phyloP scores from a whole-genome alignment of 2,113 vertebrate genomes.

The Chaetorhynchus papuensis region DNA sequence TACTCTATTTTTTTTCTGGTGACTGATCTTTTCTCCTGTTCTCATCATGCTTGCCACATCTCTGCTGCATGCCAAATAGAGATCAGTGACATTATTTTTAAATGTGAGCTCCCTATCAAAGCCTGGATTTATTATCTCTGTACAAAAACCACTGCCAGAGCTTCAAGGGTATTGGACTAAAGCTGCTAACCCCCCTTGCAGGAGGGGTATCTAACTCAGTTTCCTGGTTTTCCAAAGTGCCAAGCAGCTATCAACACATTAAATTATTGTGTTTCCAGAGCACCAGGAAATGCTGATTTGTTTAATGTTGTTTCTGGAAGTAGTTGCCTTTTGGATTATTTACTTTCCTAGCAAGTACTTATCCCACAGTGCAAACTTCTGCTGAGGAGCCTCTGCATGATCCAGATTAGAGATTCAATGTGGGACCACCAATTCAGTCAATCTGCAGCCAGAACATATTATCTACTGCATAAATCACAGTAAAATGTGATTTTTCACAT shows the following conservation, averaged over 20 bases:
- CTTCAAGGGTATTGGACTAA: background rate
- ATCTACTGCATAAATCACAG: background rate
- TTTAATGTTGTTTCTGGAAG: background rate
- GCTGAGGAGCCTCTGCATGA: background rate
- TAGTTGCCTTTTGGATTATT: background rate
- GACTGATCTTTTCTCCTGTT: conserved; percentile 21
- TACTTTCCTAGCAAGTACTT: background rate
- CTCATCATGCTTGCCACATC: background rate
- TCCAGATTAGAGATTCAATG: background rate
- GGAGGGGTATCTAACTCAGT: background rate
- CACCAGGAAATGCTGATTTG: background rate
- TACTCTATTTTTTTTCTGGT: background rate
- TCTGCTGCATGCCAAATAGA: conserved; percentile 9
- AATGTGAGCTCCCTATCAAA: background rate
- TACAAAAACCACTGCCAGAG: background rate
- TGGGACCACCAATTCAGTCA: background rate
- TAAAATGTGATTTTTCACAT: background rate
- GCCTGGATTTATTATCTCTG: background rate
- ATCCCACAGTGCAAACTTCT: background rate
- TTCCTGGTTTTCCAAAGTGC: background rate
- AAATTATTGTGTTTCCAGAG: background rate
- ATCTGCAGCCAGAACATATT: background rate
- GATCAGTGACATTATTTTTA: conserved; percentile 32
- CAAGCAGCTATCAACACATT: background rate
- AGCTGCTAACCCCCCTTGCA: background rate